A percentile compares a stretch with the other conserved stretches of the same genome.
phyloP scores from a whole-genome alignment of 1,140 invertebrate genomes.

The Aphidius ervi region DNA sequence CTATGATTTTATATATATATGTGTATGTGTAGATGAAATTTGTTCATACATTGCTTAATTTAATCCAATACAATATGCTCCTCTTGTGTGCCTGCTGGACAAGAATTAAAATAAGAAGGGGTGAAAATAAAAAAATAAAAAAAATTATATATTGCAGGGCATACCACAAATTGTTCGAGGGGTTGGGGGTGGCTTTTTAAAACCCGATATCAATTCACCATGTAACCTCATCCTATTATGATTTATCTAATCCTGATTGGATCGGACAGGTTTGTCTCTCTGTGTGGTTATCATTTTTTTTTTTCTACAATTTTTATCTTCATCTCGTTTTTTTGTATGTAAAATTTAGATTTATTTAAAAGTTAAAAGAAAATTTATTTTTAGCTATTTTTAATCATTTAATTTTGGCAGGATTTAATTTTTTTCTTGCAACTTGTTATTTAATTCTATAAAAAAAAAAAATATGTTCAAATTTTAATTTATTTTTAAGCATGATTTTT shows the following conservation, averaged over 20 bases:
- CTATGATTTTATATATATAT: constrained; percentile 3
- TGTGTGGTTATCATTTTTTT: background rate
- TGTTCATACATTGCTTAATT: constrained; percentile 42
- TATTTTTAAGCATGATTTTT: too few relatives aligned
- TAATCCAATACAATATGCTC: constrained; percentile 53
- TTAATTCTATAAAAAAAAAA: too few relatives aligned
- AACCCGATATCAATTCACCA: constrained; percentile 45
- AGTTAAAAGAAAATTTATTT: too few relatives aligned
- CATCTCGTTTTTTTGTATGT: too few relatives aligned
- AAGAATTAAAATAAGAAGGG: too few relatives aligned
- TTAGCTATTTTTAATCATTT: too few relatives aligned
- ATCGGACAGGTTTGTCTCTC: constrained; percentile 39
- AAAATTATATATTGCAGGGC: constrained; percentile 18
- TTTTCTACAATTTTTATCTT: too few relatives aligned
- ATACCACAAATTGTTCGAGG: constrained; percentile 10
- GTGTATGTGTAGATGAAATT: constrained; percentile 22
- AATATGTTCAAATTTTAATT: too few relatives aligned
- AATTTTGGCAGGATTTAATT: too few relatives aligned
- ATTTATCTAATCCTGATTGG: constrained; percentile 44
- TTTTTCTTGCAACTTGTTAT: too few relatives aligned
- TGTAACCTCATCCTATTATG: constrained; percentile 53
- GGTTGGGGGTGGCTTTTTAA: constrained; percentile 47
- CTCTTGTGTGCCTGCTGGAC: constrained; percentile 19
- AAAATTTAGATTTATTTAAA: too few relatives aligned
- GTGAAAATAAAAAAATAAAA: too few relatives aligned